These are phyloP conservation scores for Aldrovandia affinis DNA, from an alignment of 2,797 vertebrate species.

Conservation along the genomic window DNA sequence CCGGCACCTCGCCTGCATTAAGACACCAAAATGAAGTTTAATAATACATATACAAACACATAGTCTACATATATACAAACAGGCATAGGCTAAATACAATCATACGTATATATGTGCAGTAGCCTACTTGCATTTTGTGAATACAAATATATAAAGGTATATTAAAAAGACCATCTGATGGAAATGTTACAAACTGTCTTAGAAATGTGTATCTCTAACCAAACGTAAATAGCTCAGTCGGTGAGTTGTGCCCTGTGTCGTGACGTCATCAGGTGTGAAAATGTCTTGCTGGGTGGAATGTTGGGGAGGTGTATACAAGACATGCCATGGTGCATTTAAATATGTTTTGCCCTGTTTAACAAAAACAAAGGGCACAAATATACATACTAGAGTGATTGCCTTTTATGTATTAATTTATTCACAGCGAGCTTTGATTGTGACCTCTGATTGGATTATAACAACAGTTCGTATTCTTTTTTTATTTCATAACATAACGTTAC, in stretches of 20 bases:
- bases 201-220: neutral
- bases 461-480: too few species aligned
- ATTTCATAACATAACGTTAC: neutral
- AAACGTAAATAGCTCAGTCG: neutral
- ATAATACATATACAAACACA: too few species aligned
- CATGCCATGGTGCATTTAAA: neutral
- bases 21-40: neutral
- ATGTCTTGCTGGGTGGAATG: neutral
- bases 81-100: too few species aligned
- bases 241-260: neutral
- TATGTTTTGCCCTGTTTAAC: neutral
- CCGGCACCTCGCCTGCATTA: neutral
- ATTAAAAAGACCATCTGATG: too few species aligned
- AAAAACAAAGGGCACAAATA: neutral
- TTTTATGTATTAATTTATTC: neutral
- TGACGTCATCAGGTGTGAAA: slow-evolving; percentile 16
- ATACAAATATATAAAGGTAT: neutral
- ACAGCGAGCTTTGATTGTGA: neutral
- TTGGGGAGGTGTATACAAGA: neutral
- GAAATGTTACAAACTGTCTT: neutral
- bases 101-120: neutral
- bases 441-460: neutral
- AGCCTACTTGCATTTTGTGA: neutral
- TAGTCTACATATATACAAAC: neutral
- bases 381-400: neutral